Evolutionary conservation across 2,888 invertebrate genomes (phyloP), one percentile per base, ranked within the genome.

Genomic region (Acleris holmiana): DNA sequence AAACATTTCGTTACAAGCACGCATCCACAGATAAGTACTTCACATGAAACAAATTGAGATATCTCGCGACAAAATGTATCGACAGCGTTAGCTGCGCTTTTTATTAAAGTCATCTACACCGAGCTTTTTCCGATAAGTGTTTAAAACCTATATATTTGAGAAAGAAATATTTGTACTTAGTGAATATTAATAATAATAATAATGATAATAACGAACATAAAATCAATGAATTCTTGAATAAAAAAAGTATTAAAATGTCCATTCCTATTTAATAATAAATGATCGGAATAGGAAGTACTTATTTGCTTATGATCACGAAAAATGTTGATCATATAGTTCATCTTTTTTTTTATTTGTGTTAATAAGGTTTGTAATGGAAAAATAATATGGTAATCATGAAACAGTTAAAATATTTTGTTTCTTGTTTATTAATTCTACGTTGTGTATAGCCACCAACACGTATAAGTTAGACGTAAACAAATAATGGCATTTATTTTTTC

Each of bases 161-260:
- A 76, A 79, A 73, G 74, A 76, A 75, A 73, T 76, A 74, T 72
- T 76, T 76, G 74, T 76, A 73, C 76, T 77, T 78, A 78, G 74
- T 70, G 73, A 74, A 69, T 73, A 76, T 75, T 78, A 74, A 73
- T 44, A 44, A n/a, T 44, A 44, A 47, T 78, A n/a, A n/a, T n/a
- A n/a, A n/a, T n/a, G n/a, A n/a, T n/a, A n/a, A 72, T 79, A 76
- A 80, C 77, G 76, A 80, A 81, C 71, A 77, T 73, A 73, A 76
- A 72, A 76, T 82, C 76, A 80, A 80, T 79, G 69, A 75, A 76
- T 75, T 76, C 73, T 79, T 71, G 73, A 76, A 71, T 77, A 76
- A 74, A 44, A 61, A 65, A 61, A 60, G 41, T 56, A 60, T 60
- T 76, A 79, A 78, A 78, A 77, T 85, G 85, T 86, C 85, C 85